Percentiles rank a stretch among this genome's conserved stretches.
Conservation (phyloP, 2,797 vertebrate species). For the Australoheros facetus region DNA sequence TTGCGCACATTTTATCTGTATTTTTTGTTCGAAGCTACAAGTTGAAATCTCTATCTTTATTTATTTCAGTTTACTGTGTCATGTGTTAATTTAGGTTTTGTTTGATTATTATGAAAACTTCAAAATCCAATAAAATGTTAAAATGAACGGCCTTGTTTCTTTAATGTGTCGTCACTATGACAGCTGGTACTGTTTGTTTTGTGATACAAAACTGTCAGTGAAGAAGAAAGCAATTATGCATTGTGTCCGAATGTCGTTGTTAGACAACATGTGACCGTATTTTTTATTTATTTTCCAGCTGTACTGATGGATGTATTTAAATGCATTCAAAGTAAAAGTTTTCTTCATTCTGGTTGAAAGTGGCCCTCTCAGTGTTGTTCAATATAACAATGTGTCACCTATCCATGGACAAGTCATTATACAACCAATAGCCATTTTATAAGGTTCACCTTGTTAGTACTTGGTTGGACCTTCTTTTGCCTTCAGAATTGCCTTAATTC, state of each 20-base stretch:
- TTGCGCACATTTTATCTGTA: conserved; percentile 42
- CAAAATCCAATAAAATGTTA: conserved; percentile 58
- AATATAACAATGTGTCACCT: background rate
- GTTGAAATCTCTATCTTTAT: conserved; percentile 69
- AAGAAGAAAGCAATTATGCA: too few species aligned
- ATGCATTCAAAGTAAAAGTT: background rate
- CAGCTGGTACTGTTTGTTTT: too few species aligned
- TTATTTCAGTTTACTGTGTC: conserved; percentile 70
- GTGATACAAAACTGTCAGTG: too few species aligned
- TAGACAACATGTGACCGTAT: too few species aligned
- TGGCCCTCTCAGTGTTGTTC: background rate
- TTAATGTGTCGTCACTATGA: background rate
- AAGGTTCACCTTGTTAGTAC: background rate
- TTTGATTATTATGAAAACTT: conserved; percentile 34
- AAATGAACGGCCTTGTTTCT: background rate
- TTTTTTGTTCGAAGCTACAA: conserved; percentile 48
- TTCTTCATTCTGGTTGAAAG: background rate
- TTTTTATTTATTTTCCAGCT: too few species aligned
- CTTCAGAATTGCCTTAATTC: background rate
- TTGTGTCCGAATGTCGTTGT: too few species aligned
- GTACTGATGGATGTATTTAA: too few species aligned
- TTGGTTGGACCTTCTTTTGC: background rate
- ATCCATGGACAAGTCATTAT: background rate
- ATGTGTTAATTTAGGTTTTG: conserved; percentile 45
- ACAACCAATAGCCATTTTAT: background rate